These are phyloP conservation scores for Scomber colias DNA, from an alignment of 2,113 vertebrate genomes.

Conservation along the genomic window DNA sequence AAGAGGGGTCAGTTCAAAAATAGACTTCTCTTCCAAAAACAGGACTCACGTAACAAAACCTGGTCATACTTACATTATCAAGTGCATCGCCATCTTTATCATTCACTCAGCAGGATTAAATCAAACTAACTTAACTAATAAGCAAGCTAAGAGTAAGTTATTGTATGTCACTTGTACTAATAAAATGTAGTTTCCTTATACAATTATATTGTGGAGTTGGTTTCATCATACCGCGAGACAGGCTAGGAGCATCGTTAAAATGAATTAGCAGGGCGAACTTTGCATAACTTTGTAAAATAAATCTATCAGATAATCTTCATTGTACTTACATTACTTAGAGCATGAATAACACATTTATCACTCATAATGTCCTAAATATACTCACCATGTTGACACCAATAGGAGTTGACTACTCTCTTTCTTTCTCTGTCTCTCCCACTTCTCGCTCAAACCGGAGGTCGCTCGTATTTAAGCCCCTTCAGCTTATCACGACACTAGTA, in stretches of 20 bases:
- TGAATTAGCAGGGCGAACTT: neutral
- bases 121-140: neutral
- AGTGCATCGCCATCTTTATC: constrained; percentile 24
- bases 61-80: constrained; percentile 47
- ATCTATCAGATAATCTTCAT: no score
- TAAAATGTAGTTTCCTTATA: neutral
- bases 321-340: neutral
- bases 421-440: constrained; percentile 14
- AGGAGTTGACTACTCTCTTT: neutral
- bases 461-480: constrained; percentile 65
- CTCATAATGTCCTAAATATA: neutral
- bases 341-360: no score
- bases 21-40: constrained; percentile 54
- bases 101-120: constrained; percentile 8
- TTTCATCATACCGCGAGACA: neutral
- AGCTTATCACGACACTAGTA: constrained; percentile 35
- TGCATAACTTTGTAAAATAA: neutral
- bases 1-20: constrained; percentile 62
- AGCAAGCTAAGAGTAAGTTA: neutral
- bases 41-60: constrained; percentile 44
- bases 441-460: constrained; percentile 45
- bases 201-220: neutral
- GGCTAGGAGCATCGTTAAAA: neutral
- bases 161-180: neutral
- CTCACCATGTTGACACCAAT: constrained; percentile 74